Conservation (phyloP, 2,113 vertebrate species). For the Ochotona curzoniae region DNA sequence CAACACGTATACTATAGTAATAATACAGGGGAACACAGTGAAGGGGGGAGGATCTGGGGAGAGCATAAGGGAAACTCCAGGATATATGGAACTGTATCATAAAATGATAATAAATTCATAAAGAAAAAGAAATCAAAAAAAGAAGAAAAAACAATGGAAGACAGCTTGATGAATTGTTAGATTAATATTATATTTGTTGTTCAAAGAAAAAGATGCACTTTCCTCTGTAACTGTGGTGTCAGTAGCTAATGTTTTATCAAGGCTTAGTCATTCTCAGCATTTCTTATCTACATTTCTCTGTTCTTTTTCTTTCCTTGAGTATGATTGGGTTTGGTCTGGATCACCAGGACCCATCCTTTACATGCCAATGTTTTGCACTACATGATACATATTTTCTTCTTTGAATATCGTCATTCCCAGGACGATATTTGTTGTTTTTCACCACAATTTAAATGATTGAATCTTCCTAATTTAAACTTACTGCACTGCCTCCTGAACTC, state of each 20-base stretch:
- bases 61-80: too few species aligned
- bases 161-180: conserved; percentile 27
- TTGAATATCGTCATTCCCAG: background rate
- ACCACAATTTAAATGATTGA: background rate
- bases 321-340: background rate
- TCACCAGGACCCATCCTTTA: background rate
- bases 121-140: too few species aligned
- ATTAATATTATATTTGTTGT: conserved; percentile 38
- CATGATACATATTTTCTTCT: background rate
- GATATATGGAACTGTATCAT: too few species aligned
- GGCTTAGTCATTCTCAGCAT: background rate
- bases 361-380: background rate
- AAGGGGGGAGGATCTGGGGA: too few species aligned
- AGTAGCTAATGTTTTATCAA: conserved; percentile 35
- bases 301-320: background rate
- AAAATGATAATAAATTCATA: too few species aligned
- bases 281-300: background rate
- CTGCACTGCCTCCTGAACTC: background rate
- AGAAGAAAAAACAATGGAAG: background rate
- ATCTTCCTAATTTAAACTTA: background rate
- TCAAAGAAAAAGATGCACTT: conserved; percentile 64
- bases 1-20: too few species aligned
- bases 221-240: conserved; percentile 44
- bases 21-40: too few species aligned
- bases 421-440: background rate